These are phyloP conservation scores for Hippolais icterina DNA, from an alignment of 2,113 vertebrate genomes.

Conservation along the genomic window DNA sequence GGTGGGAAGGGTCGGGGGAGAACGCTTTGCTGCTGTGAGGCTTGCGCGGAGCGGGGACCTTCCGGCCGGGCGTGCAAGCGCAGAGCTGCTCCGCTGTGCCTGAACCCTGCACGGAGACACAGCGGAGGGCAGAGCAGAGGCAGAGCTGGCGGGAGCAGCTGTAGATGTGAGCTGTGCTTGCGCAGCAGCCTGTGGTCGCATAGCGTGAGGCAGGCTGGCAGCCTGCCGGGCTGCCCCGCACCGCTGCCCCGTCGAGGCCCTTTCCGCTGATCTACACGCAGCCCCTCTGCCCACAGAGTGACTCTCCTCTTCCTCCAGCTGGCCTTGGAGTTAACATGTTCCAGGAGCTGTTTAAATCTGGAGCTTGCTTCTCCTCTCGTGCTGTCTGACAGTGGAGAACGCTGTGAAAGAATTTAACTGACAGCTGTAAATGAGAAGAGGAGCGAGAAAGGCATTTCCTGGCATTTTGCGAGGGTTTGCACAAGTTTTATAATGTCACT, in stretches of 20 bases:
- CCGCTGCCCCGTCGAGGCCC: neutral
- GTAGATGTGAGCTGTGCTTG: accelerated
- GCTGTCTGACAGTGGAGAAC: neutral
- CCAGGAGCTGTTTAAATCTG: neutral
- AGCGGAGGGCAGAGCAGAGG: neutral
- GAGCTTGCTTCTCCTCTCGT: neutral
- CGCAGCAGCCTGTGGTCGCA: neutral
- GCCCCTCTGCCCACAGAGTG: neutral
- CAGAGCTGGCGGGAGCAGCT: neutral
- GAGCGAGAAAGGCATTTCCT: neutral
- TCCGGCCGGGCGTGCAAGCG: neutral
- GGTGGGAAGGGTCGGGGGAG: neutral
- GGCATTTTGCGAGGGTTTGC: neutral
- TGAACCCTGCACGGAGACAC: accelerated
- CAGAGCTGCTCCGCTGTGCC: too few species aligned
- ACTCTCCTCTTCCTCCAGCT: neutral
- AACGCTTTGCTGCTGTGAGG: neutral
- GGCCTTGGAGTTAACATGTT: neutral
- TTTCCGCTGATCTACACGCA: accelerated
- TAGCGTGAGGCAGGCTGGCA: neutral
- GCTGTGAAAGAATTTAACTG: neutral
- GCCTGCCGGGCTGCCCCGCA: neutral
- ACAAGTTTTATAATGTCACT: neutral
- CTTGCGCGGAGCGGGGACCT: neutral
- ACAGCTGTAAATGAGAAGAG: neutral